Evolutionary conservation across 2,888 invertebrate species (phyloP).

Genomic region (Tenthredo notha): DNA sequence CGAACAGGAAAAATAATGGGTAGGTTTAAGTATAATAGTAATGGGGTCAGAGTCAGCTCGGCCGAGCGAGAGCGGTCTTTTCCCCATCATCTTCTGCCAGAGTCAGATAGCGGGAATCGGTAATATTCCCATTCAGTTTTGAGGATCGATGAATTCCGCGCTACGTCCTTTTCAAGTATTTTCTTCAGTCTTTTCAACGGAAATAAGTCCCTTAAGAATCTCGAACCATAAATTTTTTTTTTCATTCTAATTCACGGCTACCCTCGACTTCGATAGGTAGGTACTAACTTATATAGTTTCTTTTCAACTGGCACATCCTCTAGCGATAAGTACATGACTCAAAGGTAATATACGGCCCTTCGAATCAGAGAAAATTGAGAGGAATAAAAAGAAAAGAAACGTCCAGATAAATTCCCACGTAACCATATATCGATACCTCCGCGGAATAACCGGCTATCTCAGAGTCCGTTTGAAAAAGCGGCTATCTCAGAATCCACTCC

Average conservation of each 20-base stretch:
- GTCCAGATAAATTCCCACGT: neutral
- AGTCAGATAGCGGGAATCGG: slow-evolving; percentile 40
- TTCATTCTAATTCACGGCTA: neutral
- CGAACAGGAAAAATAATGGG: slow-evolving; percentile 61
- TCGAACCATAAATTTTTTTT: slow-evolving; percentile 24
- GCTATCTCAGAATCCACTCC: no score
- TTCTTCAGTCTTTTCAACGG: neutral
- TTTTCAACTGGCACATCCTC: neutral
- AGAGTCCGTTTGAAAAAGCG: no score
- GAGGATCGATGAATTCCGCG: slow-evolving; percentile 28
- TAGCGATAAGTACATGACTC: neutral
- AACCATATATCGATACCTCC: no score
- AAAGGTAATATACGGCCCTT: neutral
- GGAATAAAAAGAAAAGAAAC: neutral
- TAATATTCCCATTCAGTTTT: slow-evolving; percentile 24
- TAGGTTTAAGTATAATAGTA: slow-evolving; percentile 51
- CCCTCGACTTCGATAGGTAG: slow-evolving; percentile 6
- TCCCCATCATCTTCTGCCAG: slow-evolving; percentile 9
- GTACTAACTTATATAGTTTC: neutral
- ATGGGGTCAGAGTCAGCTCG: slow-evolving; percentile 29
- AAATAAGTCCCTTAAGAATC: neutral
- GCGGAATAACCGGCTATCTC: no score
- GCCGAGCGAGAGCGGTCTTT: neutral
- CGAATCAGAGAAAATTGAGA: neutral
- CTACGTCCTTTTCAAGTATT: neutral